Base-by-base conservation (phyloP, 1,140 invertebrate genomes). In the Leptinotarsa lineolata region DNA sequence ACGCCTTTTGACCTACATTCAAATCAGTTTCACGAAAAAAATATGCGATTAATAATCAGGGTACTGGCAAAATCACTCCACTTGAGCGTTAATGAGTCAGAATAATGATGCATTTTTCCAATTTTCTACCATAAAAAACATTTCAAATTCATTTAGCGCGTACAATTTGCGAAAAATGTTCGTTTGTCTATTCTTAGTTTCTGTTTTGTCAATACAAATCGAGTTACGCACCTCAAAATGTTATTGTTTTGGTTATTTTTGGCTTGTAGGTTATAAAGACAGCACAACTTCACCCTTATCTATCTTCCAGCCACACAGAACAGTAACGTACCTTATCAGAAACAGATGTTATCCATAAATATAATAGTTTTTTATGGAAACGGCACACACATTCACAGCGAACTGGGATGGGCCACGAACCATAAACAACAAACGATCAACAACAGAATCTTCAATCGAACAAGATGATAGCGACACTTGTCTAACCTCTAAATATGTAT, bases 341-440 rank as follows among this genome's bases (percentile, higher is more conserved):
- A 79, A 71, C 48, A 77, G 70, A 72, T 76, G 74, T 79, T 78
- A 83, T 83, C 81, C 81, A 83, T 82, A 77, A 76, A 81, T 70
- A 76, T 70, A 72, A 74, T 61, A 77, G 72, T 76, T 77, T 72
- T 75, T 79, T 80, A 79, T 79, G 77, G 80, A 77, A 78, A 80
- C 80, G 81, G 81, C 81, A 82, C 76, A 83, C 81, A 83, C 80
- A 82, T 82, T 78, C 82, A 82, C 82, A 81, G 79, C 81, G 78
- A 80, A 81, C 81, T 83, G 81, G 81, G 81, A 83, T 82, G 81
- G 81, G 81, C 81, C 81, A 81, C 76, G 72, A 76, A 81, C 81
- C 79, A 80, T 81, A 81, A 81, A 82, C 81, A 81, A 81, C 74
- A 78, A 74, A 77, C 75, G 75, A 74, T 67, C 72, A 71, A 72